These are phyloP conservation scores for Cepaea hortensis DNA, from an alignment of 2,888 invertebrate genomes.

Conservation along the genomic window DNA sequence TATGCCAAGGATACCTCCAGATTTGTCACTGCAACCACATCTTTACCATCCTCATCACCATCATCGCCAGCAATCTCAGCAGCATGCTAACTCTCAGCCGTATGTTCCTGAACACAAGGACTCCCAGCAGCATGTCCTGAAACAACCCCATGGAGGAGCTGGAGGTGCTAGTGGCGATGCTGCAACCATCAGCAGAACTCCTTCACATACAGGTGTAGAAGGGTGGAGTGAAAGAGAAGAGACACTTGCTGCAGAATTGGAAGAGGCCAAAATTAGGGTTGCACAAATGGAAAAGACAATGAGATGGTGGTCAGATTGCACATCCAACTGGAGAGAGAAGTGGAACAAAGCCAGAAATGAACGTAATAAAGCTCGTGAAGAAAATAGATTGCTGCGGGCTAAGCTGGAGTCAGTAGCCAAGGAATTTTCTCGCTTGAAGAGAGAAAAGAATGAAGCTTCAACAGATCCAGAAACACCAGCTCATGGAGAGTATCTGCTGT, in stretches of 20 bases:
- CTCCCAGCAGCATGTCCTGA: slow-evolving; percentile 23
- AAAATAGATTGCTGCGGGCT: slow-evolving; percentile 87
- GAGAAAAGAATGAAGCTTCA: slow-evolving; percentile 87
- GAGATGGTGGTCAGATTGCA: slow-evolving; percentile 99
- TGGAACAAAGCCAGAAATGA: slow-evolving; percentile 94
- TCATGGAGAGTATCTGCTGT: slow-evolving; percentile 11
- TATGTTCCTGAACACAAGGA: slow-evolving; percentile 36
- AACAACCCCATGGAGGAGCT: slow-evolving; percentile 43
- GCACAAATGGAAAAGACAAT: slow-evolving; percentile 99
- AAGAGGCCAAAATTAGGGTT: slow-evolving; percentile 94
- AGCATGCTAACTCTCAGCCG: slow-evolving; percentile 43
- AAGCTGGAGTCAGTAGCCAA: slow-evolving; percentile 83
- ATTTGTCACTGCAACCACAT: slow-evolving; percentile 42
- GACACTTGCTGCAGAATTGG: slow-evolving; percentile 87
- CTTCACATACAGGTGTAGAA: slow-evolving; percentile 70
- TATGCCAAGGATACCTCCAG: slow-evolving; percentile 32
- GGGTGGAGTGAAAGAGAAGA: slow-evolving; percentile 77
- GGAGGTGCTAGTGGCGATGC: slow-evolving; percentile 42
- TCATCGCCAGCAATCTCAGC: neutral
- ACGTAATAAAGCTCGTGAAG: slow-evolving; percentile 93
- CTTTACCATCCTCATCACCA: slow-evolving; percentile 45
- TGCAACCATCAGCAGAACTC: slow-evolving; percentile 9
- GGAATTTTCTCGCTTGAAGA: slow-evolving; percentile 82
- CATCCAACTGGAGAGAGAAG: slow-evolving; percentile 95
- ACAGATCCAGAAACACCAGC: slow-evolving; percentile 83